Evolutionary conservation across 2,113 vertebrate genomes (phyloP).

Genomic region (Chlamydotis undulata): DNA sequence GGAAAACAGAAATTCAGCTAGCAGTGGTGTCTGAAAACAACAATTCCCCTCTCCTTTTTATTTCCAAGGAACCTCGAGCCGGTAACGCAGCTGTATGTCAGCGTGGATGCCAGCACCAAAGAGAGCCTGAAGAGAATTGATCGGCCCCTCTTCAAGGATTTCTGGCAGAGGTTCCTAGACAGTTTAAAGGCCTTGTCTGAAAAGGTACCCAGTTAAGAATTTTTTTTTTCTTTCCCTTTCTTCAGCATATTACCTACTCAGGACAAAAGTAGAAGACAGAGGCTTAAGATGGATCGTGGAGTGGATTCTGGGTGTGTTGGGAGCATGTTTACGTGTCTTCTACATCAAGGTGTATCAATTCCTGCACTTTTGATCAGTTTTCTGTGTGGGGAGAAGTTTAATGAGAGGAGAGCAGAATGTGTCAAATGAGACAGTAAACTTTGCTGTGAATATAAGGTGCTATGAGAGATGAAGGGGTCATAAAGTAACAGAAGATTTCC

Average conservation of each 20-base stretch:
- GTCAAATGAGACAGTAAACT: neutral
- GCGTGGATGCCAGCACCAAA: constrained; percentile 92
- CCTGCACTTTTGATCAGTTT: neutral
- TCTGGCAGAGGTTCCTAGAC: constrained; percentile 93
- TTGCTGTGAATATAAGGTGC: neutral
- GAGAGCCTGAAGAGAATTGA: constrained; percentile 94
- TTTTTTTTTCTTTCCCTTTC: neutral
- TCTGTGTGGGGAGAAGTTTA: neutral
- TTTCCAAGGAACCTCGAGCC: constrained; percentile 85
- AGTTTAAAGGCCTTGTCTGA: constrained; percentile 91
- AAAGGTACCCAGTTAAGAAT: constrained; percentile 82
- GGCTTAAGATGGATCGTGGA: neutral
- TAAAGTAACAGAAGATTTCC: neutral
- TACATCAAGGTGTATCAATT: rapidly evolving
- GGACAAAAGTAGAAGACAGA: neutral
- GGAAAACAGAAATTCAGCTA: neutral
- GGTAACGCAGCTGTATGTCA: constrained; percentile 95
- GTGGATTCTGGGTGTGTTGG: neutral
- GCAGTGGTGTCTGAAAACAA: neutral
- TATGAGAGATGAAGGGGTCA: neutral
- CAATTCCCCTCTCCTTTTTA: neutral
- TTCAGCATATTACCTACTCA: neutral
- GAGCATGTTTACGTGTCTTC: neutral
- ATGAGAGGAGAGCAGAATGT: neutral
- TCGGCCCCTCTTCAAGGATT: constrained; percentile 95